Evolutionary conservation across 2,113 vertebrate genomes (phyloP).

Genomic region (Microcebus ravelobensis): DNA sequence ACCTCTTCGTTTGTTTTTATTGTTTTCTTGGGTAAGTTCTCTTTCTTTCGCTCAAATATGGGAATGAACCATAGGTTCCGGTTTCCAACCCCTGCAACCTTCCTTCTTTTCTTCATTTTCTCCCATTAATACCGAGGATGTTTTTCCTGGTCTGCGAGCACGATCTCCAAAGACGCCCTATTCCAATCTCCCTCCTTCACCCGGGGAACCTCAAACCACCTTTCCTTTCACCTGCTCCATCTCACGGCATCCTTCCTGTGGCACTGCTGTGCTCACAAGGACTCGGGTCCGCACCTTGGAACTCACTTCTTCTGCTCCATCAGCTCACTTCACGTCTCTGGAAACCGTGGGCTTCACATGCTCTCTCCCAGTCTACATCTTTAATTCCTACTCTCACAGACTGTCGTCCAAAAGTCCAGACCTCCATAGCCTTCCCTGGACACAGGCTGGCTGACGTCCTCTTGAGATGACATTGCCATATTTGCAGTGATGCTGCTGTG

Average conservation of each 20-base stretch:
- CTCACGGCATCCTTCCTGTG: too few species aligned
- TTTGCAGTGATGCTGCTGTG: background rate
- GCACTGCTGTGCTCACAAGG: too few species aligned
- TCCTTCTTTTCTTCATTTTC: background rate
- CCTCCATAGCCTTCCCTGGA: background rate
- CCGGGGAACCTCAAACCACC: too few species aligned
- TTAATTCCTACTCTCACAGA: background rate
- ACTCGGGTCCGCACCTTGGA: too few species aligned
- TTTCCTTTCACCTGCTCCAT: background rate
- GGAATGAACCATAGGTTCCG: background rate
- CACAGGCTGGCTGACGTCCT: background rate
- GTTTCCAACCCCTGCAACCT: background rate
- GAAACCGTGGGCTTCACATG: background rate
- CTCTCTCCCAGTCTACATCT: fast-evolving
- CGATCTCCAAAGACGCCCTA: background rate
- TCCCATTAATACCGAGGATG: fast-evolving
- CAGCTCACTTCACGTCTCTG: background rate
- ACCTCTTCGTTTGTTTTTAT: background rate
- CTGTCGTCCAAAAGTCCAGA: background rate
- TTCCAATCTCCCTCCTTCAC: too few species aligned
- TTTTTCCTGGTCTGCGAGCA: background rate
- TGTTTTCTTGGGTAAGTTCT: too few species aligned
- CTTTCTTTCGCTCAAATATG: background rate
- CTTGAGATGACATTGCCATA: fast-evolving
- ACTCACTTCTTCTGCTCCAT: background rate